phyloP scores from a whole-genome alignment of 2,797 vertebrate genomes.

The Macropus fuliginosus region DNA sequence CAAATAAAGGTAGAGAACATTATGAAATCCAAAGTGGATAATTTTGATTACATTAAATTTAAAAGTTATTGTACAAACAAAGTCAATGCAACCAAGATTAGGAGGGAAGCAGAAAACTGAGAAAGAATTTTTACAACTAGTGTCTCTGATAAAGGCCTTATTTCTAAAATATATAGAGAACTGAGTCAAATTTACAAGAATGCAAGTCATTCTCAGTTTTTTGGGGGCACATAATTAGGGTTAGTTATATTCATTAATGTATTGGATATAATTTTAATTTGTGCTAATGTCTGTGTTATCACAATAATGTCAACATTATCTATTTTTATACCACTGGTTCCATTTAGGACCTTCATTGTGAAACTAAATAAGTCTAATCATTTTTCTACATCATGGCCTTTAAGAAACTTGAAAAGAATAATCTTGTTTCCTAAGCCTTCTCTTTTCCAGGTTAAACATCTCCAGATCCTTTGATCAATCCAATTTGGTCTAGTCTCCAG shows the following conservation, averaged over 20 bases:
- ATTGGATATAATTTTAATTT: not conserved
- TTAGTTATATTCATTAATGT: not conserved
- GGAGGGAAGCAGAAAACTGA: no score
- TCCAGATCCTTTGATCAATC: not conserved
- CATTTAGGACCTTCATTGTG: not conserved
- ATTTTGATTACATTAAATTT: no score
- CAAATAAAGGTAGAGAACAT: no score
- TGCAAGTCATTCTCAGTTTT: not conserved
- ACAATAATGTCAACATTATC: not conserved
- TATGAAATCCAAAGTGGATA: no score
- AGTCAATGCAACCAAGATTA: no score
- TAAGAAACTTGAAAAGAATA: not conserved
- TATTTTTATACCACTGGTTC: not conserved
- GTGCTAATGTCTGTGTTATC: not conserved
- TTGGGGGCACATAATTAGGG: not conserved
- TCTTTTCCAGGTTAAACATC: not conserved
- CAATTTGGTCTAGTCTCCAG: not conserved
- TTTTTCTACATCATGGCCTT: not conserved
- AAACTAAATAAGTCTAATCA: not conserved
- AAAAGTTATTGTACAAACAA: no score
- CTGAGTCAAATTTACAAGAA: no score
- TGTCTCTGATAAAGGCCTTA: no score
- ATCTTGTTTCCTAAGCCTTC: not conserved
- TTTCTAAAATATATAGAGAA: no score
- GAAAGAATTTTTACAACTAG: no score